phyloP scores from a whole-genome alignment of 2,113 vertebrate genomes.

The Muscicapa adusta region DNA sequence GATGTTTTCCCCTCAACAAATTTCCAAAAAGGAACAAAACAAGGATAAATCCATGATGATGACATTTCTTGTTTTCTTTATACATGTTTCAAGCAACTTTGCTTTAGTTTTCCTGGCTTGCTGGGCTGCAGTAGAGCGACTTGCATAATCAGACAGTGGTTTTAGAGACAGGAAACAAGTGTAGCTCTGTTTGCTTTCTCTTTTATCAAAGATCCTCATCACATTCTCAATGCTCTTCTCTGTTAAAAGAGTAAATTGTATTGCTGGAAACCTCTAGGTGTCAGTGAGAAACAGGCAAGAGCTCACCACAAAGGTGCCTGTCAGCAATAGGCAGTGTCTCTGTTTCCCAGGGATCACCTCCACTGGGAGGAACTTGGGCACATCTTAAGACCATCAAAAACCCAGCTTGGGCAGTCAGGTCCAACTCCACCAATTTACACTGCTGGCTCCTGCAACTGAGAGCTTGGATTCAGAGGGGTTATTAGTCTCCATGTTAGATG shows the following conservation, averaged over 20 bases:
- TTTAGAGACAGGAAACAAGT: background rate
- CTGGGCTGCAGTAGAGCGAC: background rate
- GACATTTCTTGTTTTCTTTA: background rate
- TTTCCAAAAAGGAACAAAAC: background rate
- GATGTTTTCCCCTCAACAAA: background rate
- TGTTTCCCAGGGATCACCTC: background rate
- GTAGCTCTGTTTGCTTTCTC: background rate
- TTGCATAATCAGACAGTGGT: background rate
- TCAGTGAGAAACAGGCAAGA: background rate
- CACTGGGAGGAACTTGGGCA: background rate
- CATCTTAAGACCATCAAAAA: background rate
- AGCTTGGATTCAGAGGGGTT: background rate
- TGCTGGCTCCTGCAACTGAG: background rate
- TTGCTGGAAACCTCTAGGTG: background rate
- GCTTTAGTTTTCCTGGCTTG: background rate
- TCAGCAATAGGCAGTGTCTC: background rate
- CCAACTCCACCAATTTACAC: background rate
- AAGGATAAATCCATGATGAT: background rate
- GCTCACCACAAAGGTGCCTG: background rate
- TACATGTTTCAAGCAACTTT: background rate
- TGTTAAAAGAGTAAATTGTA: background rate
- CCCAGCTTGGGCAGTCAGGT: background rate
- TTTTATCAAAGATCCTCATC: background rate
- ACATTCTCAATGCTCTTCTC: background rate
- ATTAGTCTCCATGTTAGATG: background rate